These are phyloP conservation scores for Arizona elegans DNA, from an alignment of 2,113 vertebrate species.

Conservation along the genomic window DNA sequence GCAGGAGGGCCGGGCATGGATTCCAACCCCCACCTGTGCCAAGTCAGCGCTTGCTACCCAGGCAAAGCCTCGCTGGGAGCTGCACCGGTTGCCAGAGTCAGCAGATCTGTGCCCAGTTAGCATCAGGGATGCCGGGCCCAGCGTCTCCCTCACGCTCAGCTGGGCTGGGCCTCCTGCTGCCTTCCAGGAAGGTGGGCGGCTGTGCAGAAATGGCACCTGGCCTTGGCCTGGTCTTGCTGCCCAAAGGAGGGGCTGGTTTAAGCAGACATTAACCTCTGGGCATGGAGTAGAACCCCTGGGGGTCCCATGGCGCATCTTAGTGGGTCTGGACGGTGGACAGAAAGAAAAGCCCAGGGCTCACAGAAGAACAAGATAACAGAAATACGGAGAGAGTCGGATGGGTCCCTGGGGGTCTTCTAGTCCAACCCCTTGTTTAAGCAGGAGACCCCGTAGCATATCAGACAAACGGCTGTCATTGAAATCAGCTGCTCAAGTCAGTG, in stretches of 20 bases:
- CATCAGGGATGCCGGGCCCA: neutral
- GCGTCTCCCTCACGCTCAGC: neutral
- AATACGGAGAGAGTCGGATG: neutral
- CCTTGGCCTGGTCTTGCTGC: rapidly evolving
- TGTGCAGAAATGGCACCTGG: rapidly evolving
- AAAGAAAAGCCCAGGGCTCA: neutral
- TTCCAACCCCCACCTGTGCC: neutral
- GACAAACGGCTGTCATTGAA: neutral
- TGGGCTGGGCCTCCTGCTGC: neutral
- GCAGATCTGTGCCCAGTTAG: neutral
- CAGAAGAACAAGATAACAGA: neutral
- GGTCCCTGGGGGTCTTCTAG: neutral
- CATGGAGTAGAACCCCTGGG: too few relatives aligned
- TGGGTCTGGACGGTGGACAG: neutral
- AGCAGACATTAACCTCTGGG: neutral
- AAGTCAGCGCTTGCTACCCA: neutral
- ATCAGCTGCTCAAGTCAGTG: neutral
- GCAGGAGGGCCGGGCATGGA: neutral
- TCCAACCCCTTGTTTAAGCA: neutral
- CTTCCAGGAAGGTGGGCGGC: neutral
- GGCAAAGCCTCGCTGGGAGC: neutral
- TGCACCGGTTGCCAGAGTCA: neutral
- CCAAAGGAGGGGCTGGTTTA: neutral
- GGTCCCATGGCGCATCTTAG: too few relatives aligned
- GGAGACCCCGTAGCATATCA: neutral